Percentiles rank a stretch among this genome's conserved stretches.
phyloP scores from a whole-genome alignment of 2,797 vertebrate species.

The Gallinago stenura region DNA sequence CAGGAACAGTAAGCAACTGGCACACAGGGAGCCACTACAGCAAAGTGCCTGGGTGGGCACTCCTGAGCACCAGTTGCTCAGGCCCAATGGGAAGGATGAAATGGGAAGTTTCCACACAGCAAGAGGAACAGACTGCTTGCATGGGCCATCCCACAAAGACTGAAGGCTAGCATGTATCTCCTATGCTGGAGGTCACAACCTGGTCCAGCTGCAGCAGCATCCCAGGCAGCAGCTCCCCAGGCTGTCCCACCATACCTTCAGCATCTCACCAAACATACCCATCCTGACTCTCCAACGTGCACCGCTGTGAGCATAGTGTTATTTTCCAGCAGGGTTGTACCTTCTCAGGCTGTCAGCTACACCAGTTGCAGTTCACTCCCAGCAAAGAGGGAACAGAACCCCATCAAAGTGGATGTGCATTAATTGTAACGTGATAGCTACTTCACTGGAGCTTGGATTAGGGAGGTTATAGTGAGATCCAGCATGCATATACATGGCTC shows the following conservation, averaged over 20 bases:
- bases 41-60: rapidly evolving
- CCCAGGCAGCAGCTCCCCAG: neutral
- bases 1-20: rapidly evolving
- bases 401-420: neutral
- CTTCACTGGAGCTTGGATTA: neutral
- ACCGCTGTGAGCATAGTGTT: neutral
- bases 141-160: neutral
- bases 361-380: neutral
- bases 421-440: neutral
- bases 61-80: rapidly evolving
- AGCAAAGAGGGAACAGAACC: neutral
- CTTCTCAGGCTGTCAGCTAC: neutral
- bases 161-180: rapidly evolving
- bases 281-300: neutral
- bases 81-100: neutral
- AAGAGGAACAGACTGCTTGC: neutral
- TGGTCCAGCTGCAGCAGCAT: neutral
- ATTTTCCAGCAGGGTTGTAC: neutral
- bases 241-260: neutral
- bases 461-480: neutral
- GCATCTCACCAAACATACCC: neutral
- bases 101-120: neutral
- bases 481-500: neutral
- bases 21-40: rapidly evolving
- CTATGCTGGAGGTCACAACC: neutral